Conservation (phyloP, 2,113 vertebrate genomes). For the Chaenogobius annularis region DNA sequence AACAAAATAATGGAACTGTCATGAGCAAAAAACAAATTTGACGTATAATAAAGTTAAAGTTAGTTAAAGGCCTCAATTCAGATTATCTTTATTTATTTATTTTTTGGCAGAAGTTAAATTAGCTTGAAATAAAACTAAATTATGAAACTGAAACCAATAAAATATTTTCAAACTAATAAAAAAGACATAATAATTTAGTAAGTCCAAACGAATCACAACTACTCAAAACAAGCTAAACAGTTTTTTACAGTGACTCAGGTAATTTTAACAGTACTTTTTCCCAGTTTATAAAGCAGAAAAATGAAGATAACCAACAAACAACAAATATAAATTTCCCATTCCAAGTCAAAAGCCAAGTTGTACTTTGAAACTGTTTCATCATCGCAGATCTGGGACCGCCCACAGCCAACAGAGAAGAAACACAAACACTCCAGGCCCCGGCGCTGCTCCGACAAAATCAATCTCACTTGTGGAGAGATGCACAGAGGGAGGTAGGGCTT, state of each 20-base stretch:
- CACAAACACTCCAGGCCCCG: constrained; percentile 7
- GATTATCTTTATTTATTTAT: too few relatives aligned
- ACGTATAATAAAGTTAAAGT: too few relatives aligned
- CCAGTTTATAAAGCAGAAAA: background rate
- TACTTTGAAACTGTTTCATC: constrained; percentile 5
- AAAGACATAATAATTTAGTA: background rate
- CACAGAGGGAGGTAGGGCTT: background rate
- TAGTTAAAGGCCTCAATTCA: too few relatives aligned
- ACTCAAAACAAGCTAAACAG: background rate
- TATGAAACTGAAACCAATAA: background rate
- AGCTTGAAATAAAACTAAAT: too few relatives aligned
- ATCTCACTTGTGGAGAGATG: background rate
- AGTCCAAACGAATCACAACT: background rate
- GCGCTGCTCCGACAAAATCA: background rate
- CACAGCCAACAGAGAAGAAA: constrained; percentile 10
- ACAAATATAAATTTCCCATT: background rate
- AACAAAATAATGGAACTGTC: too few relatives aligned
- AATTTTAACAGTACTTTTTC: background rate
- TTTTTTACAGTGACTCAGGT: too few relatives aligned
- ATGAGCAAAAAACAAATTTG: too few relatives aligned
- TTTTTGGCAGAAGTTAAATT: too few relatives aligned
- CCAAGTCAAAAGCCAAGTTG: constrained; percentile 8
- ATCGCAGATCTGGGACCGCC: constrained; percentile 2
- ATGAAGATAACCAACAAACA: background rate
- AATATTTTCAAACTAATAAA: background rate